Conservation (phyloP, 2,113 vertebrate genomes). For the Brachypteracias leptosomus region DNA sequence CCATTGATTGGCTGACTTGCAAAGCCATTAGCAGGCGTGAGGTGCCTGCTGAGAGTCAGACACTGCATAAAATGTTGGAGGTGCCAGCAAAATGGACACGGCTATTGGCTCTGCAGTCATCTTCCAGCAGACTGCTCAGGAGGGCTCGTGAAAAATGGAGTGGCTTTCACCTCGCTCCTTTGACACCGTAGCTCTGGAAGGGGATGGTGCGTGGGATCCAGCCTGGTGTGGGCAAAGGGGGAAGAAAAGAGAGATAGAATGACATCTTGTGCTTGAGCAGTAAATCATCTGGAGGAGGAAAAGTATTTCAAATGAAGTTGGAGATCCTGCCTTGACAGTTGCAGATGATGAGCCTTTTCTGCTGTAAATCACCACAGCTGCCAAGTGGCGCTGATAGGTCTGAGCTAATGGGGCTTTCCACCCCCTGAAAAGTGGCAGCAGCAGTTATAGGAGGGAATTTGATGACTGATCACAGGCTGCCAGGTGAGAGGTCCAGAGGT, state of each 20-base stretch:
- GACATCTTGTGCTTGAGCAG: not conserved
- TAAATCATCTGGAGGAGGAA: conserved; percentile 44
- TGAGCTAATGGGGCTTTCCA: conserved; percentile 25
- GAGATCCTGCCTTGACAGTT: conserved; percentile 14
- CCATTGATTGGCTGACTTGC: conserved; percentile 19
- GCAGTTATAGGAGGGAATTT: not conserved
- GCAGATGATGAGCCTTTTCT: not conserved
- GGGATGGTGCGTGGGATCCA: not conserved
- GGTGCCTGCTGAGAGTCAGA: conserved; percentile 32
- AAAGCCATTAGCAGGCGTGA: conserved; percentile 12
- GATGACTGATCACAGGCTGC: not conserved
- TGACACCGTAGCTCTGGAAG: not conserved
- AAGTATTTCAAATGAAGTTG: not conserved
- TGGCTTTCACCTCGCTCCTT: not conserved
- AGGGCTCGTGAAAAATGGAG: not conserved
- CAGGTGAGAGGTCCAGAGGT: not conserved
- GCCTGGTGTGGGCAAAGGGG: not conserved
- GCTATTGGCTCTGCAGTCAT: not conserved
- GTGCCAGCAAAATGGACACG: conserved; percentile 38
- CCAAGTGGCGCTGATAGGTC: conserved; percentile 1
- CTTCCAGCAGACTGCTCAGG: not conserved
- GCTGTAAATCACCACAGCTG: conserved; percentile 37
- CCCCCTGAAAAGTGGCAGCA: not conserved
- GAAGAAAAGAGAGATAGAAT: conserved; percentile 6
- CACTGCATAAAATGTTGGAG: not conserved